Base-by-base conservation (phyloP, 2,888 invertebrate species). In the Seira ritae region DNA sequence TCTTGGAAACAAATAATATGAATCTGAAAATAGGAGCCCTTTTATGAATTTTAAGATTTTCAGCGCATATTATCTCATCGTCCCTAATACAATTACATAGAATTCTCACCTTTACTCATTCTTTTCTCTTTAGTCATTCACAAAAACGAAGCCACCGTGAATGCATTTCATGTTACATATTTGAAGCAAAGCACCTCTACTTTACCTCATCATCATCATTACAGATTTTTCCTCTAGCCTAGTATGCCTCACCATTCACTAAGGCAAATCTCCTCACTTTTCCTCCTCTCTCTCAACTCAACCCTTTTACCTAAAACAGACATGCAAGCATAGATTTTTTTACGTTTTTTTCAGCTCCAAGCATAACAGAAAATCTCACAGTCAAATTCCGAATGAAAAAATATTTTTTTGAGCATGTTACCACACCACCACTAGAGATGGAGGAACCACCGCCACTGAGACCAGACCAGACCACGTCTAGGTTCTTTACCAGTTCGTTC, bases 91-190 rank as follows among this genome's bases (percentile, higher is more conserved):
- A n/a, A n/a, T n/a, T n/a, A n/a, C n/a, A n/a, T n/a, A n/a, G n/a
- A n/a, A n/a, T n/a, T 37, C 19, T n/a, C 23, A 17, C 50, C 55
- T 37, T 37, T 69, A 19, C 69, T 67, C 68, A 67, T 74, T 80
- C 55, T 66, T 80, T 73, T 66, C 62, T 42, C 68, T 60, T 80
- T 74, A 80, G 80, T 80, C 74, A 80, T 80, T 80, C 69, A 19
- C 20, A 3, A 1, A 0, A 15, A 67, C 10, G 65, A 17, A 17
- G 17, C 23, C 8, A 22, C 10, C 23, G 22, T 15, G 24, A 22
- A 22, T 24, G 17, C 22, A 23, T 22, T 15, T 22, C n/a, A n/a
- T n/a, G n/a, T n/a, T n/a, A n/a, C 24, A 22, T 67, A 67, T 15
- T 67, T n/a, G n/a, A n/a, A n/a, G n/a, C n/a, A n/a, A n/a, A n/a